Percentiles rank a stretch among this genome's conserved stretches.
Evolutionary conservation across 2,888 invertebrate species (phyloP).

Genomic region (Teinopalpus imperialis): DNA sequence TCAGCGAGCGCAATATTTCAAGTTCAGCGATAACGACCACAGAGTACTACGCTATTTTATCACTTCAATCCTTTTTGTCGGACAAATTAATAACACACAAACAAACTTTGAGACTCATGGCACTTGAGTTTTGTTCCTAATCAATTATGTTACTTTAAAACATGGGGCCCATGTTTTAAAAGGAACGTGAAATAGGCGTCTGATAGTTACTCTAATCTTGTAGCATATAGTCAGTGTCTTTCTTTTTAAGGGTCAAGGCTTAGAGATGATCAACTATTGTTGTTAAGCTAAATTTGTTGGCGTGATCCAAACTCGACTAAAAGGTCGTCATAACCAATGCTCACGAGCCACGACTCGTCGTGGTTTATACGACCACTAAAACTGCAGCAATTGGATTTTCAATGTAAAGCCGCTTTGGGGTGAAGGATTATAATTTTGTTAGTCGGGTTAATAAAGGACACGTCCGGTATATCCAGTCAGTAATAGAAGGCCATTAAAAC

Average conservation of each 20-base stretch:
- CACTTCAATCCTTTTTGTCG: conserved; percentile 48
- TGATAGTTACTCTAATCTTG: too few relatives aligned
- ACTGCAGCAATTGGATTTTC: conserved; percentile 3
- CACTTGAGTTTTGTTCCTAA: too few relatives aligned
- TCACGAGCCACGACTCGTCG: conserved; percentile 1
- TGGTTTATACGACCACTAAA: conserved; percentile 14
- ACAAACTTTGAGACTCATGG: too few relatives aligned
- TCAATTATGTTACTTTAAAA: too few relatives aligned
- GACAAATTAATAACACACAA: conserved; percentile 25
- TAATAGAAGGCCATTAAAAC: conserved; percentile 7
- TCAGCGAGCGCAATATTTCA: conserved; percentile 60
- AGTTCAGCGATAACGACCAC: conserved; percentile 66
- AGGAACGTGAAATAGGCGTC: too few relatives aligned
- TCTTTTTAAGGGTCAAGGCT: too few relatives aligned
- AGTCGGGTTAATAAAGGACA: conserved; percentile 7
- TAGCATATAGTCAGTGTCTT: too few relatives aligned
- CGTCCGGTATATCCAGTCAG: not conserved
- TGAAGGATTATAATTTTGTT: conserved; percentile 20
- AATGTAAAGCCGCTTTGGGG: conserved; percentile 15
- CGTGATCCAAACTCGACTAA: too few relatives aligned
- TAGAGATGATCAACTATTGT: too few relatives aligned
- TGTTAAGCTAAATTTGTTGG: too few relatives aligned
- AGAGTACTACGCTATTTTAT: conserved; percentile 59
- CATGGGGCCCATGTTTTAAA: too few relatives aligned
- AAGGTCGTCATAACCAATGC: not conserved